Percentiles rank a stretch among this genome's conserved stretches.
Evolutionary conservation across 2,888 invertebrate species (phyloP).

Genomic region (Drosophila peninsularis): DNA sequence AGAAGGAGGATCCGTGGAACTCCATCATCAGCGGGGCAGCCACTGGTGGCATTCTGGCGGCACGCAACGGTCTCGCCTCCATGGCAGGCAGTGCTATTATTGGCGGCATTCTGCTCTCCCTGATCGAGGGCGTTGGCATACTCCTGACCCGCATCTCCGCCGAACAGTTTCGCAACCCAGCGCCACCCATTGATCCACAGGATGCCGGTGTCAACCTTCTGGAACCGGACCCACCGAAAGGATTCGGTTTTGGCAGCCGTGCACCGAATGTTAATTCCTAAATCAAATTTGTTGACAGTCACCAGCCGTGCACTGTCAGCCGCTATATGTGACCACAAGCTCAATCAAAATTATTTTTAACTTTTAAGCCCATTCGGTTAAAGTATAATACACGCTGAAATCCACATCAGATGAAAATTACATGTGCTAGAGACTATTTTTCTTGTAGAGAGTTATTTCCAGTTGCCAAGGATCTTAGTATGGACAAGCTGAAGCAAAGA

Average conservation of each 20-base stretch:
- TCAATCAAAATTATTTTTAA: slow-evolving; percentile 5
- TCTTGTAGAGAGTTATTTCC: not conserved
- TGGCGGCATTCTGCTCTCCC: slow-evolving; percentile 59
- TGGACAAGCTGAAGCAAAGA: not conserved
- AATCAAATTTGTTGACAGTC: slow-evolving; percentile 30
- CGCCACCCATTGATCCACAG: slow-evolving; percentile 23
- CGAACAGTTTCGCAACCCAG: slow-evolving; percentile 55
- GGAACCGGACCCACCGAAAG: slow-evolving; percentile 26
- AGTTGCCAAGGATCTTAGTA: not conserved
- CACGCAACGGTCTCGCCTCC: slow-evolving; percentile 62
- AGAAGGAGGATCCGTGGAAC: slow-evolving; percentile 75
- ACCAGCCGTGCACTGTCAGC: not conserved
- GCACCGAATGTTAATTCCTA: slow-evolving; percentile 51
- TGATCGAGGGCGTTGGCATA: slow-evolving; percentile 67
- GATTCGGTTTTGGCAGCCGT: slow-evolving; percentile 39
- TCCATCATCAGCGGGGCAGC: slow-evolving; percentile 69
- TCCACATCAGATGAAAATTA: not conserved
- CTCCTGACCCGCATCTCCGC: slow-evolving; percentile 63
- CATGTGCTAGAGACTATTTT: not conserved
- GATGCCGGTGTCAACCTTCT: slow-evolving; percentile 27
- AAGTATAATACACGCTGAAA: not conserved
- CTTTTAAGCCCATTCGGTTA: not conserved
- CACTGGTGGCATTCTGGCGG: slow-evolving; percentile 65
- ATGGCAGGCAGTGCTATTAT: slow-evolving; percentile 67
- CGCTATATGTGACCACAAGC: not conserved